Conservation (phyloP, 2,888 invertebrate species). For the Altica lythri region DNA sequence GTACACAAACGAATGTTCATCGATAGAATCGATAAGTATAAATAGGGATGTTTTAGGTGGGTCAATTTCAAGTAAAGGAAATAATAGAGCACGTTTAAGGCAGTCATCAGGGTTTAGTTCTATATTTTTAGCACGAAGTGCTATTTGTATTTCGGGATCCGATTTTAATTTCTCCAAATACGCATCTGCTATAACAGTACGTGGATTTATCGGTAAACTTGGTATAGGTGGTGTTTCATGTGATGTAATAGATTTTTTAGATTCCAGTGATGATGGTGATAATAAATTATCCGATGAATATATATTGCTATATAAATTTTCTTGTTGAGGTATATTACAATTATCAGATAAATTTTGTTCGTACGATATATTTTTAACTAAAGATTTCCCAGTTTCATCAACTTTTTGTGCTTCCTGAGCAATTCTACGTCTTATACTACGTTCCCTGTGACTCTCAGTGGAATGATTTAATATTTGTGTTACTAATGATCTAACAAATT, state of each 20-base stretch:
- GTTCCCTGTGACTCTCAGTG: slow-evolving; percentile 58
- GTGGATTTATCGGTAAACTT: slow-evolving; percentile 61
- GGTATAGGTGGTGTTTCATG: slow-evolving; percentile 53
- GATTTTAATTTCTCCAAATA: slow-evolving; percentile 78
- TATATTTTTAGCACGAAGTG: slow-evolving; percentile 77
- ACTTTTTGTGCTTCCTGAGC: slow-evolving; percentile 45
- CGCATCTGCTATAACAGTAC: slow-evolving; percentile 73
- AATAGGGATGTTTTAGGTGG: slow-evolving; percentile 85
- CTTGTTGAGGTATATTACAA: slow-evolving; percentile 45
- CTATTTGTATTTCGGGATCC: slow-evolving; percentile 80
- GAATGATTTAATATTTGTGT: slow-evolving; percentile 82
- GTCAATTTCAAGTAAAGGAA: slow-evolving; percentile 84
- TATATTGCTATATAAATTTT: slow-evolving; percentile 51
- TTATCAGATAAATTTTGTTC: slow-evolving; percentile 46
- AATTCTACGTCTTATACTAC: slow-evolving; percentile 52
- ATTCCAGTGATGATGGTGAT: slow-evolving; percentile 45
- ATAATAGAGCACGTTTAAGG: slow-evolving; percentile 84
- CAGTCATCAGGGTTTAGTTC: slow-evolving; percentile 91
- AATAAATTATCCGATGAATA: slow-evolving; percentile 47
- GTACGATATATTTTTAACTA: slow-evolving; percentile 40
- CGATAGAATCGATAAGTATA: slow-evolving; percentile 89
- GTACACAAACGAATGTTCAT: slow-evolving; percentile 72
- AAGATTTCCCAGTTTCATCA: slow-evolving; percentile 31
- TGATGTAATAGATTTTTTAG: slow-evolving; percentile 44
- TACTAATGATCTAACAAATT: slow-evolving; percentile 83